phyloP scores from a whole-genome alignment of 1,140 invertebrate genomes.

The Oncopodura yosiiana region DNA sequence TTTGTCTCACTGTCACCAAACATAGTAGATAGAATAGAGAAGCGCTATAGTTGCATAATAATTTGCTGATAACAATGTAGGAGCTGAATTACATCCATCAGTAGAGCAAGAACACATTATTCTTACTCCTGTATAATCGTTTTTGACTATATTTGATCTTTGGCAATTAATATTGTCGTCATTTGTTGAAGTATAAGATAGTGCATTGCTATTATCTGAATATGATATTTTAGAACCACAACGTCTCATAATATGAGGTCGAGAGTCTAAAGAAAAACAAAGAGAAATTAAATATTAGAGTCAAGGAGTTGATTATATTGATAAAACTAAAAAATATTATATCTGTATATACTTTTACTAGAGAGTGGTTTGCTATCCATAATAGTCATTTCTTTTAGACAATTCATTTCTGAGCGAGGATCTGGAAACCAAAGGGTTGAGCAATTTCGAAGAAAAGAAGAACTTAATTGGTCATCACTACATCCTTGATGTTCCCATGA shows the following conservation, averaged over 20 bases:
- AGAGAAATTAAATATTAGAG: no score
- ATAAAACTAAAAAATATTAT: no score
- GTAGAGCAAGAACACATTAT: constrained; percentile 1
- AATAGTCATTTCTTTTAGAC: constrained; percentile 5
- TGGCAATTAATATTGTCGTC: neutral
- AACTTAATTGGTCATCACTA: neutral
- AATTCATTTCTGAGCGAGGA: neutral
- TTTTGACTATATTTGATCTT: neutral
- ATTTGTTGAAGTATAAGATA: neutral
- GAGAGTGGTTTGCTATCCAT: no score
- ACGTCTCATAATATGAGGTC: no score
- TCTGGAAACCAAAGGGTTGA: neutral
- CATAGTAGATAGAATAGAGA: neutral
- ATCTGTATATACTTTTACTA: no score
- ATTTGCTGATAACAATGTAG: neutral
- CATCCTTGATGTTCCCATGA: constrained; percentile 1
- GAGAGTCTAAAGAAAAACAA: no score
- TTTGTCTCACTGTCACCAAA: neutral
- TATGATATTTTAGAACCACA: no score
- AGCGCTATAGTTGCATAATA: neutral
- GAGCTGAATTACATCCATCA: neutral
- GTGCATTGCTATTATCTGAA: neutral
- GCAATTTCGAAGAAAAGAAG: neutral
- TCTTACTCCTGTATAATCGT: neutral
- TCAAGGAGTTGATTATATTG: no score